Evolutionary conservation across 2,888 invertebrate genomes (phyloP), one percentile per base, ranked within the genome.

Genomic region (Laspeyria flexula): DNA sequence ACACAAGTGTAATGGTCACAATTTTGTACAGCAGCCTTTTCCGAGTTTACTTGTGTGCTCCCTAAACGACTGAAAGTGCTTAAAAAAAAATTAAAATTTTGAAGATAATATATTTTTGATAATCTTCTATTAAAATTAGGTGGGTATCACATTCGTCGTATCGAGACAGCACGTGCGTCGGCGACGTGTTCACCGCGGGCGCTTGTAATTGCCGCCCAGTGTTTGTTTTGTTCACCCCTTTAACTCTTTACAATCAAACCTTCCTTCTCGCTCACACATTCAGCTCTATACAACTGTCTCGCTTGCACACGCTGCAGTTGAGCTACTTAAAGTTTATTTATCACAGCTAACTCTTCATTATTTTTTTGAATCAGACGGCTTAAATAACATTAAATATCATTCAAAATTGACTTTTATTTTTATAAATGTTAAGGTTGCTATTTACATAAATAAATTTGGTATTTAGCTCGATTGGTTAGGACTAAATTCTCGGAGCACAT

Each of bases 141-240:
- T n/a, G n/a, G n/a, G n/a, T n/a, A n/a, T n/a, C n/a, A 25, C 6
- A 73, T 80, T 83, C 82, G 80, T 53, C 75, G 62, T 56, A 74
- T 64, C 62, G 41, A 73, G 62, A 25, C 79, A 59, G 81, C 73
- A 67, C 75, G 59, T 60, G 46, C 55, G 43, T 45, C 70, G 79
- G 79, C 79, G 76, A 75, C 78, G 71, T 65, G 68, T 75, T 61
- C 85, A 72, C 83, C 78, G 80, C 86, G 70, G 81, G 85, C 82
- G 82, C 81, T 76, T 82, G 85, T 86, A 83, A 86, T 86, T 84
- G 83, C 82, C 83, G 82, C 83, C 81, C 83, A 80, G 72, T 85
- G 83, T 86, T 86, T 86, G 83, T 86, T 86, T 86, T 85, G 77
- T 81, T 79, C 79, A 79, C 75, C 80, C 79, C 74, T 54, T 79